Percentiles rank a stretch among this genome's conserved stretches.
Conservation (phyloP, 2,797 vertebrate species). For the Melanotaenia pygmaea region DNA sequence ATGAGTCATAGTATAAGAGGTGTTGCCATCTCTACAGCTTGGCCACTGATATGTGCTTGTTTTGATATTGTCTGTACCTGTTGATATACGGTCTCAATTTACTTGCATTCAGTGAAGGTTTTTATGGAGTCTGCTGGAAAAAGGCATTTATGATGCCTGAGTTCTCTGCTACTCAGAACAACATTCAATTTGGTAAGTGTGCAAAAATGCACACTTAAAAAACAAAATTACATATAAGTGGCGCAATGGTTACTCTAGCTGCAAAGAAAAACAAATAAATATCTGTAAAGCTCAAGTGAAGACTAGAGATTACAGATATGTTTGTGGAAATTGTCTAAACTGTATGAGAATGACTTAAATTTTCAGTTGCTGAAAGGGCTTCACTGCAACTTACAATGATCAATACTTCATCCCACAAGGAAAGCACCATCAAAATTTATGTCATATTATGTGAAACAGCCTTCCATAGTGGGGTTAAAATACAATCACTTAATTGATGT, state of each 20-base stretch:
- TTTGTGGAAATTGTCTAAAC: slow-evolving; percentile 18
- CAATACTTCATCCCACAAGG: slow-evolving; percentile 54
- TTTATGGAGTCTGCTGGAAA: slow-evolving; percentile 73
- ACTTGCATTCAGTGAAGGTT: slow-evolving; percentile 78
- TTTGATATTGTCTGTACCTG: slow-evolving; percentile 74
- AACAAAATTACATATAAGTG: background rate
- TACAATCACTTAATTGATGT: slow-evolving; percentile 16
- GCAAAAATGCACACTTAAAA: background rate
- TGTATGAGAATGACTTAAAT: slow-evolving; percentile 30
- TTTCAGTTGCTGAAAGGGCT: slow-evolving; percentile 21
- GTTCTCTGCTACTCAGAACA: slow-evolving; percentile 39
- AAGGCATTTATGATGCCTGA: slow-evolving; percentile 73
- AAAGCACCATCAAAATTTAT: slow-evolving; percentile 50
- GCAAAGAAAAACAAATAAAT: slow-evolving; percentile 2
- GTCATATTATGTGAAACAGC: slow-evolving; percentile 37
- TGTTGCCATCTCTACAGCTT: slow-evolving; percentile 54
- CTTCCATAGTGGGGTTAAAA: slow-evolving; percentile 19
- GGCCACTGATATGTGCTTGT: slow-evolving; percentile 68
- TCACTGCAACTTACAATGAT: slow-evolving; percentile 46
- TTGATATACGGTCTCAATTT: slow-evolving; percentile 81
- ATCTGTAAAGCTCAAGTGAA: slow-evolving; percentile 41
- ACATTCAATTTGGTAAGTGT: no score
- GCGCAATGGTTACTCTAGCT: slow-evolving; percentile 38
- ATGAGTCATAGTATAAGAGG: slow-evolving; percentile 81
- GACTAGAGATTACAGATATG: slow-evolving; percentile 31